Evolutionary conservation across 2,113 vertebrate species (phyloP).

Genomic region (Amblyopsis rosae): DNA sequence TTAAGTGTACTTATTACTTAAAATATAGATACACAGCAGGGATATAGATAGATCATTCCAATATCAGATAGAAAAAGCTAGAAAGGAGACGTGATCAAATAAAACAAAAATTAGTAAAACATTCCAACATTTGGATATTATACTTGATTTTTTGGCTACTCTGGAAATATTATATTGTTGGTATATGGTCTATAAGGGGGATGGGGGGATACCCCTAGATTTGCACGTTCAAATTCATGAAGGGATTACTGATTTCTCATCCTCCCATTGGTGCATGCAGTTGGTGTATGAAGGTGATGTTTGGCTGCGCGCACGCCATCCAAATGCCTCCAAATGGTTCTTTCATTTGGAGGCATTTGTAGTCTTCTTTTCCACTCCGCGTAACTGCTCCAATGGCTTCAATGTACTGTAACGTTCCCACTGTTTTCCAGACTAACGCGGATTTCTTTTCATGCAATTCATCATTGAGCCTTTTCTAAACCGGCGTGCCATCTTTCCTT

Average conservation of each 20-base stretch:
- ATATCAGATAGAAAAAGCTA: slow-evolving; percentile 31
- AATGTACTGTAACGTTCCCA: neutral
- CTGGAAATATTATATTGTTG: too few relatives aligned
- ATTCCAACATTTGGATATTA: too few relatives aligned
- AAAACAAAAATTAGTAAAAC: slow-evolving; percentile 43
- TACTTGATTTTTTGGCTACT: too few relatives aligned
- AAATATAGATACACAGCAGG: too few relatives aligned
- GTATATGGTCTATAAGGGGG: neutral
- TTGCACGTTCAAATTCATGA: slow-evolving; percentile 50
- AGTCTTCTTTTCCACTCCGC: slow-evolving; percentile 27
- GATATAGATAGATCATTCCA: too few relatives aligned
- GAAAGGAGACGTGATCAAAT: slow-evolving; percentile 44
- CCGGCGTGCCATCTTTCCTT: slow-evolving; percentile 19
- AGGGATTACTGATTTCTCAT: slow-evolving; percentile 60
- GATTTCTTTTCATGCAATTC: neutral
- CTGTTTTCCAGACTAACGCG: neutral
- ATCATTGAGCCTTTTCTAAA: neutral
- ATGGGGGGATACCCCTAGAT: slow-evolving; percentile 33
- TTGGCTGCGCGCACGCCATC: slow-evolving; percentile 75
- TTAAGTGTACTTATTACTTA: too few relatives aligned
- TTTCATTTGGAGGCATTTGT: slow-evolving; percentile 57
- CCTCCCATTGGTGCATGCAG: slow-evolving; percentile 74
- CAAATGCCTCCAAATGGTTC: slow-evolving; percentile 82
- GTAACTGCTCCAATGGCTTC: slow-evolving; percentile 17
- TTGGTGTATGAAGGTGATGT: slow-evolving; percentile 78